These are phyloP conservation scores for Myiothlypis chrysogaster DNA, from an alignment of 2,797 vertebrate species.

Conservation along the genomic window DNA sequence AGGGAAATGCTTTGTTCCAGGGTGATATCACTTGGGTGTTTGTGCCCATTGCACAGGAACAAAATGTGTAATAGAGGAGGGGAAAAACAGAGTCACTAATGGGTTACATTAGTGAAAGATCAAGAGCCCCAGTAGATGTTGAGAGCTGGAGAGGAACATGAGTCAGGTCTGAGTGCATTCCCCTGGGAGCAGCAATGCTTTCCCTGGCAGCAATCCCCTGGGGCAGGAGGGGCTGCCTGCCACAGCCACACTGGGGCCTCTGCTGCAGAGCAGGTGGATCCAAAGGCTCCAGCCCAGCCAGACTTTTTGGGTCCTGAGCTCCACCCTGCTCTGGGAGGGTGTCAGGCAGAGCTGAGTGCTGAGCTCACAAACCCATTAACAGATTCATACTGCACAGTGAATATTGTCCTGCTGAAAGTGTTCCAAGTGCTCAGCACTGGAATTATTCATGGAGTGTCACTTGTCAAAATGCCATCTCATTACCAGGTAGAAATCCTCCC, in stretches of 20 bases:
- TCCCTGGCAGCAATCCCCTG: background rate
- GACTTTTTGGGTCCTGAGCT: background rate
- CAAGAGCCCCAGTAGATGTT: background rate
- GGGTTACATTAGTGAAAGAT: background rate
- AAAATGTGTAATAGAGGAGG: background rate
- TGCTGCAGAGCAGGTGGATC: background rate
- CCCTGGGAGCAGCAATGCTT: background rate
- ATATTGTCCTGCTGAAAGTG: background rate
- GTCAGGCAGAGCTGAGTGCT: background rate
- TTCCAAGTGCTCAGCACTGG: background rate
- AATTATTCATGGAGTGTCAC: slow-evolving; percentile 7
- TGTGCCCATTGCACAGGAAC: background rate
- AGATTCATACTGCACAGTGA: background rate
- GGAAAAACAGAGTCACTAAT: background rate
- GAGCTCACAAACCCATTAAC: background rate
- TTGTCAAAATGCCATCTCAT: slow-evolving; percentile 23
- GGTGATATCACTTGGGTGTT: background rate
- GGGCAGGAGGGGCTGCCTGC: background rate
- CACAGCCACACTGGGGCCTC: background rate
- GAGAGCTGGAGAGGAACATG: background rate
- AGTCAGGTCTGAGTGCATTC: background rate
- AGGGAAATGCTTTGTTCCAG: background rate
- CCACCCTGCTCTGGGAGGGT: background rate
- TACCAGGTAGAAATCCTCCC: background rate
- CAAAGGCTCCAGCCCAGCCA: background rate